Evolutionary conservation across 2,888 invertebrate species (phyloP).

Genomic region (Unio pictorum): DNA sequence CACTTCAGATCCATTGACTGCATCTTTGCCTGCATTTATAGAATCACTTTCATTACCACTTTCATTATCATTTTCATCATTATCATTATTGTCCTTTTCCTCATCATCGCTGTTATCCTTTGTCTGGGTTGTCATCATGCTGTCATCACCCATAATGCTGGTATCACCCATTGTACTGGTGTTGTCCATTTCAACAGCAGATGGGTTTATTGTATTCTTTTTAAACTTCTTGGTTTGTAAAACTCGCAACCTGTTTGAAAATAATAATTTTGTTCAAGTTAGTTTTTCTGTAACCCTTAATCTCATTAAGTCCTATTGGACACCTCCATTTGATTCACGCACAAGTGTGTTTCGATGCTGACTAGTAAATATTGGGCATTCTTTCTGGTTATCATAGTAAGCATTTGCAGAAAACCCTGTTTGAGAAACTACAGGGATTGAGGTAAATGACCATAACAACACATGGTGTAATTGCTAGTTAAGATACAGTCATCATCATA

Average conservation of each 20-base stretch:
- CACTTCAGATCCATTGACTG: conserved; percentile 11
- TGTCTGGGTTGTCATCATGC: conserved; percentile 63
- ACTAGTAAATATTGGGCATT: no score
- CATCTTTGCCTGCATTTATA: conserved; percentile 9
- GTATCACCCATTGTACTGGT: conserved; percentile 12
- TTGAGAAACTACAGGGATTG: no score
- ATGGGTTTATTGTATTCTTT: conserved; percentile 14
- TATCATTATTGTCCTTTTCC: conserved; percentile 25
- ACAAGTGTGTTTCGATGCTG: no score
- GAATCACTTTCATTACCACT: conserved; percentile 7
- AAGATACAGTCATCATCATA: no score
- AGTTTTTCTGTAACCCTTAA: neutral
- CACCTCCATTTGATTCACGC: no score
- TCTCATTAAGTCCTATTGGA: neutral
- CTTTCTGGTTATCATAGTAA: no score
- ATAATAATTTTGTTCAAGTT: neutral
- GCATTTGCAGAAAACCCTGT: no score
- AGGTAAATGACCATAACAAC: no score
- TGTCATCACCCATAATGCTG: conserved; percentile 60
- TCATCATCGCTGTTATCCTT: conserved; percentile 57
- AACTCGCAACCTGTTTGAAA: conserved; percentile 45
- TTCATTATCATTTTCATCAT: conserved; percentile 36
- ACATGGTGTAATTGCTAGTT: no score
- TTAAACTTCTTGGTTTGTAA: conserved; percentile 58
- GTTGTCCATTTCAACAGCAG: conserved; percentile 9